A percentile compares a stretch with the other conserved stretches of the same genome.
Evolutionary conservation across 2,888 invertebrate genomes (phyloP).

Genomic region (Melipona beecheii): DNA sequence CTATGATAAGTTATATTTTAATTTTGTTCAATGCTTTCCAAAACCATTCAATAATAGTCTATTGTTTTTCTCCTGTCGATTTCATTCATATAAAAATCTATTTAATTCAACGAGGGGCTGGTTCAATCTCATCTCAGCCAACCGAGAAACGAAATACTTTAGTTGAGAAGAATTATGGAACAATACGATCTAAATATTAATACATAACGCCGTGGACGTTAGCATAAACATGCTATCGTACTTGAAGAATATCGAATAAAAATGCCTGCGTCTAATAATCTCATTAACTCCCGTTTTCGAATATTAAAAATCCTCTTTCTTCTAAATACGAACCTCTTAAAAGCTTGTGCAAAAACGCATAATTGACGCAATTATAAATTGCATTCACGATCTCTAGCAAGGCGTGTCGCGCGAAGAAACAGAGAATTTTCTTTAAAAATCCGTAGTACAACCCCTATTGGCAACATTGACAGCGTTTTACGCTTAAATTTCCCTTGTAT

Average conservation of each 20-base stretch:
- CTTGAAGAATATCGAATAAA: background rate
- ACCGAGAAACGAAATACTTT: background rate
- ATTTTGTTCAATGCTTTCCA: background rate
- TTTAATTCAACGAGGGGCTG: background rate
- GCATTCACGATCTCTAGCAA: slow-evolving; percentile 3
- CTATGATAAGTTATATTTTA: background rate
- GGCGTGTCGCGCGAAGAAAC: background rate
- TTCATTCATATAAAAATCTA: background rate
- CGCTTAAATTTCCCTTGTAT: background rate
- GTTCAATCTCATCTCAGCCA: background rate
- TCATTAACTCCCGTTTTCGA: too few relatives aligned
- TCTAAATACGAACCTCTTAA: background rate
- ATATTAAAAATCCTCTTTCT: background rate
- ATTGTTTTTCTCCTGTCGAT: background rate
- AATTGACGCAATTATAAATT: slow-evolving; percentile 50
- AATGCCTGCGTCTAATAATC: background rate
- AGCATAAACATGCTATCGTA: background rate
- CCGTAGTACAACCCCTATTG: background rate
- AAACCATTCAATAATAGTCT: too few relatives aligned
- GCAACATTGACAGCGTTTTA: slow-evolving; percentile 29
- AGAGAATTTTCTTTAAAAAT: background rate
- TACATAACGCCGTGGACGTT: background rate
- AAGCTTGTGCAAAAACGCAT: slow-evolving; percentile 28
- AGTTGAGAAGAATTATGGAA: background rate
- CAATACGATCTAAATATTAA: background rate